phyloP scores from a whole-genome alignment of 2,888 invertebrate genomes.

The Andrena marginata region DNA sequence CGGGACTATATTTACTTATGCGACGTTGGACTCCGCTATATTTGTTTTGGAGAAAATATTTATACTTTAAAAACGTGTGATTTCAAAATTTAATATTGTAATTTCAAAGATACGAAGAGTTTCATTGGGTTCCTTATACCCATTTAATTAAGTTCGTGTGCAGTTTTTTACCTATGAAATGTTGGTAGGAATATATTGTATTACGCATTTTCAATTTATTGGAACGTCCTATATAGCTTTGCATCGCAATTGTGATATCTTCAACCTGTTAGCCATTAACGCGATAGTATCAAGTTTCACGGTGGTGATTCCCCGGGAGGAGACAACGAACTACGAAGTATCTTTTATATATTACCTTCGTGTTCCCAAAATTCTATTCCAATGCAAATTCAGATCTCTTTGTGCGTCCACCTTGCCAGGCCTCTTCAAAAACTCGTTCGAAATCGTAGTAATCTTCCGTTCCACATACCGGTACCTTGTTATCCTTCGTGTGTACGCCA shows the following conservation, averaged over 20 bases:
- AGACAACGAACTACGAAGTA: constrained; percentile 42
- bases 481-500: constrained; percentile 8
- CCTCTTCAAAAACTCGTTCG: constrained; percentile 6
- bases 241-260: background rate
- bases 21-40: too few species aligned
- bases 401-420: background rate
- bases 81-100: too few species aligned
- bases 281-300: constrained; percentile 16
- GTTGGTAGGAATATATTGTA: too few species aligned
- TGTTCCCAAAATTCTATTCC: constrained; percentile 15
- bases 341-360: constrained; percentile 54
- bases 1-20: too few species aligned
- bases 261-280: background rate
- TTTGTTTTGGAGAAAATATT: too few species aligned
- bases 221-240: background rate
- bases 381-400: constrained; percentile 13
- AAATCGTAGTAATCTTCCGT: background rate
- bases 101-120: too few species aligned
- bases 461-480: background rate
- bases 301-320: constrained; percentile 3
- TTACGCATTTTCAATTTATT: background rate
- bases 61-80: too few species aligned
- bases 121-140: too few species aligned
- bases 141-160: background rate
- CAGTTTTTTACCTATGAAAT: too few species aligned